These are phyloP conservation scores for Stigmatopora argus DNA, from an alignment of 2,113 vertebrate genomes.

Conservation along the genomic window DNA sequence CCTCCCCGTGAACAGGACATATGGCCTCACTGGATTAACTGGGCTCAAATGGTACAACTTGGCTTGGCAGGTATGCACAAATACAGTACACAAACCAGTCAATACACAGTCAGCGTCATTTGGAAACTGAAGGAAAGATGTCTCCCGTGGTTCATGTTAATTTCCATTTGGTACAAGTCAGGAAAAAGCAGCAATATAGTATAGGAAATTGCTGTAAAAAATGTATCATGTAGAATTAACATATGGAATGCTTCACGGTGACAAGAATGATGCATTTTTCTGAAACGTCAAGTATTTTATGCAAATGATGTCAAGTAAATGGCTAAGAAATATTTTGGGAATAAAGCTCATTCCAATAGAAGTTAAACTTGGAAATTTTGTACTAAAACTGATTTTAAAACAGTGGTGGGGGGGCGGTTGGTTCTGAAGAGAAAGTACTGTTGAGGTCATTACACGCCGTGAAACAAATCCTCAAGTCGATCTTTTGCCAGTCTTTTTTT, in stretches of 20 bases:
- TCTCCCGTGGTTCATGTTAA: slow-evolving; percentile 40
- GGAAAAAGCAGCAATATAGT: slow-evolving; percentile 19
- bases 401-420: no score
- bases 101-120: slow-evolving; percentile 6
- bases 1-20: slow-evolving; percentile 36
- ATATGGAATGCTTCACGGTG: neutral
- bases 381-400: no score
- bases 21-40: slow-evolving; percentile 39
- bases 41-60: slow-evolving; percentile 24
- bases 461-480: slow-evolving; percentile 36
- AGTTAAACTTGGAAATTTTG: no score
- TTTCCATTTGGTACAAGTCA: slow-evolving; percentile 49
- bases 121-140: slow-evolving; percentile 35
- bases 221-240: slow-evolving; percentile 6
- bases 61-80: slow-evolving; percentile 36
- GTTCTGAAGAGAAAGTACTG: no score
- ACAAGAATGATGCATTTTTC: slow-evolving; percentile 8
- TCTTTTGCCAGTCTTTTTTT: slow-evolving; percentile 45
- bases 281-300: neutral
- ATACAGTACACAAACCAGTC: neutral
- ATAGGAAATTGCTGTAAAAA: slow-evolving; percentile 32
- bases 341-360: no score
- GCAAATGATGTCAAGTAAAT: no score
- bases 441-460: slow-evolving; percentile 4
- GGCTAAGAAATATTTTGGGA: no score